Base-by-base conservation (phyloP, 1,140 invertebrate species). In the fruit fly (Drosophila melanogaster) region DNA sequence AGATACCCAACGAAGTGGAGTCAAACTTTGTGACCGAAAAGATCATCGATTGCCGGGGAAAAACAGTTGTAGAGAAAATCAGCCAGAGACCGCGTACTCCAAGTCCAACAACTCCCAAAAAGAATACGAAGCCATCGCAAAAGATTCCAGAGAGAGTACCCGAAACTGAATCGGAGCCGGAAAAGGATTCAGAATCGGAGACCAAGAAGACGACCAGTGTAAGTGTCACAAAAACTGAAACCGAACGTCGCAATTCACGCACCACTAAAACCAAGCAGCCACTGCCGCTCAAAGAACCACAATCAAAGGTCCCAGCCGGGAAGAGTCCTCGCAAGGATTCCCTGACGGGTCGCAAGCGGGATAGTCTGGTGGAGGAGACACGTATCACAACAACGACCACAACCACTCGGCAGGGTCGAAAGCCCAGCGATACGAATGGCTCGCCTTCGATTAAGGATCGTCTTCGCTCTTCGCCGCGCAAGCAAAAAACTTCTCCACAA, bases 391-490 rank as follows among this genome's bases (percentile, higher is more conserved):
- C 75, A 1, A 77, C 66, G 0, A 61, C 33, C 0, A 75, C 72
- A 30, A 57, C 49, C 10, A 71, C 40, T 3, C 57, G 53, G 0
- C 53, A 64, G 24, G 54, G 51, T 17, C 47, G 51, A 0, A 84
- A 79, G 37, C 56, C 75, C 5, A 87, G 56, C 30, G 81, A 77
- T 19, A 19, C 19, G 8, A 59, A 40, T 15, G 49, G 22, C 5
- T 44, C 70, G 4, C 35, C 81, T 0, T 56, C 43, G 7, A 90
- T 91, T 12, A 91, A 91, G 67, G 90, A 91, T 57, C 90, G 90
- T 0, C 50, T 91, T 38, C 85, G 90, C 3, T 91, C 90, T 4
- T 86, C 90, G 14, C 85, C 84, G 0, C 79, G 85, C 35, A 87
- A 86, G 24, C 79, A 69, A 11, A 83, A 90, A 22, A 55, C 71